phyloP scores from a whole-genome alignment of 2,888 invertebrate species.

The Tridacna crocea region DNA sequence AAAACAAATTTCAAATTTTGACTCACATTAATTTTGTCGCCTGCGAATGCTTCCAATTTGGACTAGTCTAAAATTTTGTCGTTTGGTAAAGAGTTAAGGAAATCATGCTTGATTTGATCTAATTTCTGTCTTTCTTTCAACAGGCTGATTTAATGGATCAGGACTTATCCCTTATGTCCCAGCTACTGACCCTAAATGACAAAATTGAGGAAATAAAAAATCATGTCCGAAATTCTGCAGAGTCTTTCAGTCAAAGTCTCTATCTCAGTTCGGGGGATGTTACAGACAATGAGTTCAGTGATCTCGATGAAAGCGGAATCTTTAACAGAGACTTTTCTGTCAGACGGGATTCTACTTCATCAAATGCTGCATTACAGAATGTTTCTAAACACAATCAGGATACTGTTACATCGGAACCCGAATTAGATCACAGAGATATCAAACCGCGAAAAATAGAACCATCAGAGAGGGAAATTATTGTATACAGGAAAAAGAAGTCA shows the following conservation, averaged over 20 bases:
- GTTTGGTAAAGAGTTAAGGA: too few species aligned
- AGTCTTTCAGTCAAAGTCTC: slow-evolving; percentile 34
- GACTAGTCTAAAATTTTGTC: too few species aligned
- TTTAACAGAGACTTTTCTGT: slow-evolving; percentile 17
- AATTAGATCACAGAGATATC: slow-evolving; percentile 10
- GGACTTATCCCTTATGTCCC: slow-evolving; percentile 80
- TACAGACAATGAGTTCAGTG: slow-evolving; percentile 42
- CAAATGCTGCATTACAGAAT: background rate
- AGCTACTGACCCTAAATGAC: slow-evolving; percentile 81
- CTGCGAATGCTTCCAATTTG: too few species aligned
- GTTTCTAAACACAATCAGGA: background rate
- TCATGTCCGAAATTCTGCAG: slow-evolving; percentile 28
- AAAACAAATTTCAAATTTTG: too few species aligned
- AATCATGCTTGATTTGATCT: too few species aligned
- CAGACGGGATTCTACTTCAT: background rate
- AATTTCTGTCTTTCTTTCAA: slow-evolving; percentile 32
- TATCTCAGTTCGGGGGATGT: slow-evolving; percentile 44
- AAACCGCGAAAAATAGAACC: slow-evolving; percentile 35
- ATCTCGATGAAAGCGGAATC: slow-evolving; percentile 45
- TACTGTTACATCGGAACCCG: background rate
- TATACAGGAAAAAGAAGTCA: slow-evolving; percentile 44
- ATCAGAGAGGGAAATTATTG: slow-evolving; percentile 43
- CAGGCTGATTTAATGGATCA: slow-evolving; percentile 81
- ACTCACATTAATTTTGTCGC: too few species aligned
- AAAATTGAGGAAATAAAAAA: slow-evolving; percentile 79